A percentile compares a stretch with the other conserved stretches of the same genome.
phyloP scores from a whole-genome alignment of 2,113 vertebrate genomes.

The Nycticorax nycticorax region DNA sequence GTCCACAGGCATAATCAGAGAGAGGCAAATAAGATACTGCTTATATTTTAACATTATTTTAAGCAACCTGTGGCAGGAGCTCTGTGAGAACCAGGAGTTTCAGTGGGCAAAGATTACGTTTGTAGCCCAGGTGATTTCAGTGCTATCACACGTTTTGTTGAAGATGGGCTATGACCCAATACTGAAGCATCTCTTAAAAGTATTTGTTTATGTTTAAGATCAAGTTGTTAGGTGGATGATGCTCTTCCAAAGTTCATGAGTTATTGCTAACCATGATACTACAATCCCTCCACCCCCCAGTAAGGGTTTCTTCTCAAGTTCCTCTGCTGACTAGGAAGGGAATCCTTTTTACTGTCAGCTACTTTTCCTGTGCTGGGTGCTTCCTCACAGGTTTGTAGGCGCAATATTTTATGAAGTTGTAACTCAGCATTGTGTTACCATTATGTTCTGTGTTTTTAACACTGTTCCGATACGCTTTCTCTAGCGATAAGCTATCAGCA shows the following conservation, averaged over 20 bases:
- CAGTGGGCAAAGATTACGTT: not conserved
- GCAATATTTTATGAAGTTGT: not conserved
- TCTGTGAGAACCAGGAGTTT: not conserved
- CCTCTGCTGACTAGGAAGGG: not conserved
- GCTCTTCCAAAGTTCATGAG: not conserved
- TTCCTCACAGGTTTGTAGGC: rapidly evolving
- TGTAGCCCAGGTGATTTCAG: not conserved
- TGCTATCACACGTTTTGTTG: rapidly evolving
- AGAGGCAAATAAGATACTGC: not conserved
- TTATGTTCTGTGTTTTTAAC: not conserved
- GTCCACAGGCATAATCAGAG: not conserved
- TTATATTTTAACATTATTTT: not conserved
- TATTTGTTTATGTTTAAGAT: not conserved
- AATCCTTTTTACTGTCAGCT: not conserved
- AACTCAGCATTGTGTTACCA: rapidly evolving
- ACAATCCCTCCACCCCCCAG: no score
- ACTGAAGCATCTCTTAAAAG: not conserved
- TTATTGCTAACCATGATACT: not conserved
- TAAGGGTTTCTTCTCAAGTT: not conserved
- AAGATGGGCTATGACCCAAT: not conserved
- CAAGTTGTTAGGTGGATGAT: not conserved
- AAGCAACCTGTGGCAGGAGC: not conserved
- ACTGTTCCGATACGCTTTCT: not conserved
- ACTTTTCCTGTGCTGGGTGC: not conserved
- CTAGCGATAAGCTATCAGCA: not conserved